Conservation (phyloP, 2,113 vertebrate species). For the Mirounga angustirostris region DNA sequence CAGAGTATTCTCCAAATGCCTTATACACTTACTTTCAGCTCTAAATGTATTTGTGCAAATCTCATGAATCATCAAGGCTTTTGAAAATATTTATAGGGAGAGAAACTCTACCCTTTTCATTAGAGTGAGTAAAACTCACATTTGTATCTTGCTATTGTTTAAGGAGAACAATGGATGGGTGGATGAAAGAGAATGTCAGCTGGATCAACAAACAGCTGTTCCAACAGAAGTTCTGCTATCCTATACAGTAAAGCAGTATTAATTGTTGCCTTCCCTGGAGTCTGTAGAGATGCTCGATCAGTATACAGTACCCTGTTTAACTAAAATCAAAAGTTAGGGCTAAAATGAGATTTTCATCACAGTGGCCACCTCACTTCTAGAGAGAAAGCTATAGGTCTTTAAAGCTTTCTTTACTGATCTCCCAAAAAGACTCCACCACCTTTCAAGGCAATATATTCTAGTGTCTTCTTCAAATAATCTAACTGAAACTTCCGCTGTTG, state of each 20-base stretch:
- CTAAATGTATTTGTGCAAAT: conserved; percentile 81
- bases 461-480: not conserved
- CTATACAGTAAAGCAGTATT: conserved; percentile 27
- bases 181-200: conserved; percentile 80
- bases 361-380: not conserved
- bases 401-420: not conserved
- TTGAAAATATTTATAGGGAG: conserved; percentile 84
- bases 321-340: not conserved
- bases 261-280: conserved; percentile 47
- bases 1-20: conserved; percentile 66
- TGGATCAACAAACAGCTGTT: conserved; percentile 80
- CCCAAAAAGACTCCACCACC: not conserved
- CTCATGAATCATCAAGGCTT: conserved; percentile 84
- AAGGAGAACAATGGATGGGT: conserved; percentile 76
- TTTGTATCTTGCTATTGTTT: conserved; percentile 70
- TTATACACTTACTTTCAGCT: conserved; percentile 73
- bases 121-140: conserved; percentile 77
- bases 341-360: not conserved
- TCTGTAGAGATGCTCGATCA: conserved; percentile 41
- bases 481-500: not conserved
- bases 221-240: conserved; percentile 63
- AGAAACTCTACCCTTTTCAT: conserved; percentile 83
- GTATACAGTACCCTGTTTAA: not conserved
- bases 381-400: not conserved
- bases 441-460: not conserved